Percentiles rank a stretch among this genome's conserved stretches.
phyloP scores from a whole-genome alignment of 1,140 invertebrate genomes.

The Nephila pilipes region DNA sequence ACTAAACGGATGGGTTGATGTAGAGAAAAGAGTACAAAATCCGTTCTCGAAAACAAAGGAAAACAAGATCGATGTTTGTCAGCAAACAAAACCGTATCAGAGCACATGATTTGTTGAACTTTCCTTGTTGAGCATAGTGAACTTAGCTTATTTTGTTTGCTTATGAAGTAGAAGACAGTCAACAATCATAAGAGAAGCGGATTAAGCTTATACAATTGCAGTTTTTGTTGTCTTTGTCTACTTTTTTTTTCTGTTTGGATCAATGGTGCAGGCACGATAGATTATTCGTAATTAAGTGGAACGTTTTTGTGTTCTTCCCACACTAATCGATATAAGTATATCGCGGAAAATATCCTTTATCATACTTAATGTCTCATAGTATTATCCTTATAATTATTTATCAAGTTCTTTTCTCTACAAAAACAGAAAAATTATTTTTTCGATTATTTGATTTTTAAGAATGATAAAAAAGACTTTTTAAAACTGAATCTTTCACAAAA shows the following conservation, averaged over 20 bases:
- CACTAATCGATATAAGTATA: not conserved
- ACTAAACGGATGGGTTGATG: not conserved
- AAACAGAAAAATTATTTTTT: too few species aligned
- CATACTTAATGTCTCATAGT: not conserved
- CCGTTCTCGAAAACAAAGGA: not conserved
- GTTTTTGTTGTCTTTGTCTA: not conserved
- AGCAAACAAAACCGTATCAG: not conserved
- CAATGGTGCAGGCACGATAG: not conserved
- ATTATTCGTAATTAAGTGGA: not conserved
- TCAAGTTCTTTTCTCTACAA: too few species aligned
- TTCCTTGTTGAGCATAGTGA: not conserved
- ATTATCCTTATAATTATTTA: not conserved
- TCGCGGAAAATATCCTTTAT: not conserved
- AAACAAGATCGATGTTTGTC: not conserved
- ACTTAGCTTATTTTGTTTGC: not conserved
- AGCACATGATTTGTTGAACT: slow-evolving; percentile 21
- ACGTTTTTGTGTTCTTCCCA: not conserved
- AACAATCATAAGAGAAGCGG: not conserved
- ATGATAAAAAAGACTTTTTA: too few species aligned
- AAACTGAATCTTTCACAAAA: too few species aligned
- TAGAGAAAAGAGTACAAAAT: not conserved
- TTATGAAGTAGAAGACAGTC: not conserved
- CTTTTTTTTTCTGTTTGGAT: not conserved
- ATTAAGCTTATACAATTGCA: not conserved
- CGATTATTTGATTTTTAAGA: too few species aligned